Percentiles rank a stretch among this genome's conserved stretches.
Evolutionary conservation across 1,140 invertebrate genomes (phyloP).

Genomic region (Palaemon carinicauda): DNA sequence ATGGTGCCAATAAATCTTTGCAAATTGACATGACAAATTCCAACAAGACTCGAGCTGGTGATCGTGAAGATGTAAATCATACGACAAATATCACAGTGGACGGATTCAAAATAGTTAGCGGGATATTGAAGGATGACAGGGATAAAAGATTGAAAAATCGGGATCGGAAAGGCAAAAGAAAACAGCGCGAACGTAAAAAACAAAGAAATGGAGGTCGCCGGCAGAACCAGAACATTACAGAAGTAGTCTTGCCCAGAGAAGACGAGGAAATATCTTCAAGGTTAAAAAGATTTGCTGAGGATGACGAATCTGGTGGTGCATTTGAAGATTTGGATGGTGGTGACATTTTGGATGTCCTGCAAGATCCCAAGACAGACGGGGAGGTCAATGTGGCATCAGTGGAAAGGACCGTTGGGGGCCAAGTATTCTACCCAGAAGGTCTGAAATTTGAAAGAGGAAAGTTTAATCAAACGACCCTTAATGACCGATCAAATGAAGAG

Average conservation of each 20-base stretch:
- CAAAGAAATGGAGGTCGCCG: not conserved
- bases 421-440: constrained; percentile 41
- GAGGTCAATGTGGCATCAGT: constrained; percentile 67
- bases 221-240: not conserved
- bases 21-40: too few species aligned
- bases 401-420: constrained; percentile 19
- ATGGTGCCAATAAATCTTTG: too few species aligned
- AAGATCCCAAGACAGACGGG: constrained; percentile 67
- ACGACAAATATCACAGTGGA: not conserved
- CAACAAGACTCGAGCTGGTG: not conserved
- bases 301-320: constrained; percentile 10
- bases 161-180: not conserved
- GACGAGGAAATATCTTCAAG: not conserved
- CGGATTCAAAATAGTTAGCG: not conserved
- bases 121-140: not conserved
- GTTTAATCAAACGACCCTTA: constrained; percentile 58
- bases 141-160: too few species aligned
- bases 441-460: constrained; percentile 61
- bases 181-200: not conserved
- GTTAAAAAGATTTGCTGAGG: not conserved
- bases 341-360: constrained; percentile 55
- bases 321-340: constrained; percentile 46
- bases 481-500: constrained; percentile 71
- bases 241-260: constrained; percentile 21
- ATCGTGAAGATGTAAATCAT: not conserved